Evolutionary conservation across 2,888 invertebrate genomes (phyloP).

Genomic region (Agonopterix subpropinquella): DNA sequence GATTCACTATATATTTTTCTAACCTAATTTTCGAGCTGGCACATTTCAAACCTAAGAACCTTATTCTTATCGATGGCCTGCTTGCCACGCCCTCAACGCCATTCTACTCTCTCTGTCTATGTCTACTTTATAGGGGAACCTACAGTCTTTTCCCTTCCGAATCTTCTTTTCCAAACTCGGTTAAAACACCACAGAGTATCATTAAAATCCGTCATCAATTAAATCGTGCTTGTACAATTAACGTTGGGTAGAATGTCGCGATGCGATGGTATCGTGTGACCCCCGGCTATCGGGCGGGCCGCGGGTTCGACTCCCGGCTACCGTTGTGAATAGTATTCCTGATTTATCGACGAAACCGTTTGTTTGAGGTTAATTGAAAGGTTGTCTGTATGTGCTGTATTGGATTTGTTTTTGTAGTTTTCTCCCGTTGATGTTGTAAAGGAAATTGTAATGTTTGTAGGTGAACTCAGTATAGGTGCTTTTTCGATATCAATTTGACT

Average conservation of each 20-base stretch:
- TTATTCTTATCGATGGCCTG: too few relatives aligned
- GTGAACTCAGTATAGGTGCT: too few relatives aligned
- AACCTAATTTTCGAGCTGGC: too few relatives aligned
- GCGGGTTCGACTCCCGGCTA: constrained; percentile 57
- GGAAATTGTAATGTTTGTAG: not conserved
- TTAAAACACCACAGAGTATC: not conserved
- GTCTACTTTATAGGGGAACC: too few relatives aligned
- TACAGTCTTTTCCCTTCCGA: too few relatives aligned
- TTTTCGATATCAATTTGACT: too few relatives aligned
- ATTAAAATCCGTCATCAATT: not conserved
- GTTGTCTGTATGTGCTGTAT: not conserved
- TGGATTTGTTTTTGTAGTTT: not conserved
- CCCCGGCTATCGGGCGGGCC: constrained; percentile 60
- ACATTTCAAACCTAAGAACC: too few relatives aligned
- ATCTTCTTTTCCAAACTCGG: too few relatives aligned
- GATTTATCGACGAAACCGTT: constrained; percentile 58
- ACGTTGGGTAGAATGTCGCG: constrained; percentile 51
- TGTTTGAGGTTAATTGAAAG: constrained; percentile 53
- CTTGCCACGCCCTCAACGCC: too few relatives aligned
- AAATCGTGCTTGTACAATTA: constrained; percentile 52
- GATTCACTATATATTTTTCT: too few relatives aligned
- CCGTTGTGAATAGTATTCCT: constrained; percentile 43
- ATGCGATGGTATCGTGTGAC: constrained; percentile 62
- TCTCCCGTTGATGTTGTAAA: not conserved
- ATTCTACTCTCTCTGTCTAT: too few relatives aligned